phyloP scores from a whole-genome alignment of 2,888 invertebrate species.

The Acanthoscelides obtectus region DNA sequence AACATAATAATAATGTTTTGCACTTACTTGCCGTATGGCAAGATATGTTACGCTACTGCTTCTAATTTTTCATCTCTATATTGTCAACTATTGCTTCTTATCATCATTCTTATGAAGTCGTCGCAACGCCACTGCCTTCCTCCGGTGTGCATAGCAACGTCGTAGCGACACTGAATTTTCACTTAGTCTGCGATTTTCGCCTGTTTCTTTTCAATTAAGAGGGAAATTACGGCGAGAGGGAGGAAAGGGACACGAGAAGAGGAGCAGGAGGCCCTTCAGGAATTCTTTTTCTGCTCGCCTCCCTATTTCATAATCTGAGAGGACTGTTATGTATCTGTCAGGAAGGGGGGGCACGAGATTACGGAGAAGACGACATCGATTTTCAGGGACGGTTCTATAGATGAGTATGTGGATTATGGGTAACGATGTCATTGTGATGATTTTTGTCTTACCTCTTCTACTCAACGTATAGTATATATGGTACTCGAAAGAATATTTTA shows the following conservation, averaged over 20 bases:
- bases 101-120: neutral
- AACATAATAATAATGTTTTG: no score
- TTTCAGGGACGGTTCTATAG: neutral
- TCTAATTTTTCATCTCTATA: no score
- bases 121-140: neutral
- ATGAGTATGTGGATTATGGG: neutral
- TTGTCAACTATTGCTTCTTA: no score
- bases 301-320: neutral
- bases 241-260: neutral
- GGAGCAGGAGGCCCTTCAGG: neutral
- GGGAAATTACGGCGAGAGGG: conserved; percentile 3
- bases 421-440: neutral
- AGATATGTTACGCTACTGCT: no score
- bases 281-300: conserved; percentile 1
- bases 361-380: neutral
- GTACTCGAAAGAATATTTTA: no score
- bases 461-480: no score
- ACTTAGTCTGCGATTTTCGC: conserved; percentile 22
- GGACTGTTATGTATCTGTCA: neutral
- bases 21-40: no score
- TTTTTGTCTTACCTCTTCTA: no score
- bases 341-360: neutral
- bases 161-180: conserved; percentile 16
- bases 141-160: neutral
- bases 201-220: conserved; percentile 21